Evolutionary conservation across 1,140 invertebrate genomes (phyloP), one percentile per base, ranked within the genome.

Genomic region (Drosophila saltans): DNA sequence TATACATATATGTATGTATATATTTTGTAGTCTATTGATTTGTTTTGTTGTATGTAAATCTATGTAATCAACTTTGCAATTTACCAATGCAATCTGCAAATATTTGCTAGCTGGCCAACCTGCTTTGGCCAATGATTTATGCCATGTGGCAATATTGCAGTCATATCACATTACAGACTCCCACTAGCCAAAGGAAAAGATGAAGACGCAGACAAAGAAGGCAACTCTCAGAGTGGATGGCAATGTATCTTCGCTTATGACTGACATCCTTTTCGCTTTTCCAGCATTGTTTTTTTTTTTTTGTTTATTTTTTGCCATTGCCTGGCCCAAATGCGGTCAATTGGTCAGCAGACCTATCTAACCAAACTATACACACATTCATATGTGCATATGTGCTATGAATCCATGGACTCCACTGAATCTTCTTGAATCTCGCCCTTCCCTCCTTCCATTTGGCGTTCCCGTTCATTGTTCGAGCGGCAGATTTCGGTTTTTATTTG

Each of bases 241-340:
- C 79, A 79, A 82, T 86, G 83, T 88, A 86, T 88, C 83, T 88
- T 83, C 69, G 80, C 80, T 83, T 86, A 88, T 86, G 83, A 86
- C 83, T 86, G 83, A 83, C 83, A 86, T 86, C 83, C 83, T 86
- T 86, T 86, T 86, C 83, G 83, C 83, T 88, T 86, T 84, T 81
- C 76, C 75, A 64, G 80, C 80, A 83, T 83, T 83, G 79, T 81
- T 11, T 69, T 56, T 52, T 67, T 57, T 57, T 40, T 78, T 86
- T 76, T 74, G n/a, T 64, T 48, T 66, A 16, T 26, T 26, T 26
- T 16, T 28, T 48, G 70, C 70, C 66, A 52, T 52, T 26, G 45
- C 45, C 16, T 48, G 45, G 45, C 45, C 21, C 66, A 74, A 82
- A 88, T 86, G 83, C 83, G 83, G 83, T 86, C 83, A 86, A 86